A percentile compares a stretch with the other conserved stretches of the same genome.
These are phyloP conservation scores for Pseudeuparius sepicola DNA, from an alignment of 2,888 invertebrate genomes.

Conservation along the genomic window DNA sequence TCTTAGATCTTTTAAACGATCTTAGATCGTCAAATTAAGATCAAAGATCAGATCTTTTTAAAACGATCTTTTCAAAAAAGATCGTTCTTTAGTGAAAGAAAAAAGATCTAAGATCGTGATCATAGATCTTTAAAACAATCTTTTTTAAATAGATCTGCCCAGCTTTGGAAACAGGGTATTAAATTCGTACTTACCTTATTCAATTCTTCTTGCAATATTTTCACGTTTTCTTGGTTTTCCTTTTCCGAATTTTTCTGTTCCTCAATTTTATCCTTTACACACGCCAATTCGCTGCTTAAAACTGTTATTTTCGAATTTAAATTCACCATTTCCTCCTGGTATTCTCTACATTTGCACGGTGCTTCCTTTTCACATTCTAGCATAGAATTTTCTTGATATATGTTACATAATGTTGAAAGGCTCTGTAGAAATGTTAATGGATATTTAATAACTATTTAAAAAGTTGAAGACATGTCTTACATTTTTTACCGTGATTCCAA, in stretches of 20 bases:
- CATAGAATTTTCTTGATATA: conserved; percentile 17
- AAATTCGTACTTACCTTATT: conserved; percentile 14
- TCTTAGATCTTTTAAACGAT: no score
- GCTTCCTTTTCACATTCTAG: conserved; percentile 9
- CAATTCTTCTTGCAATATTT: conserved; percentile 14
- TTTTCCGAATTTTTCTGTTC: conserved; percentile 8
- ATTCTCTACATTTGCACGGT: conserved; percentile 24
- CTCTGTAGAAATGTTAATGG: conserved; percentile 19
- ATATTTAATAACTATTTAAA: not conserved
- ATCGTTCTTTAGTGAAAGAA: no score
- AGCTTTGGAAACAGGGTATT: no score
- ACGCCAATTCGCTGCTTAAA: conserved; percentile 23
- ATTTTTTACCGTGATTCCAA: conserved; percentile 30
- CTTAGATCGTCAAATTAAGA: no score
- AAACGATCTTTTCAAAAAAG: no score
- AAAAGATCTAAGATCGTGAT: no score
- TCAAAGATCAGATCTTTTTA: no score
- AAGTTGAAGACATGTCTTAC: conserved; percentile 23
- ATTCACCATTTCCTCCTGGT: conserved; percentile 21
- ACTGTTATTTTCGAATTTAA: conserved; percentile 22
- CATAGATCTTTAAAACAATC: no score
- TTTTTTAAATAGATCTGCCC: no score
- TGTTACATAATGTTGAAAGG: conserved; percentile 21
- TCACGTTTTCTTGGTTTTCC: conserved; percentile 4
- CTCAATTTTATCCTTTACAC: conserved; percentile 22